Evolutionary conservation across 2,888 invertebrate species (phyloP), one percentile per base, ranked within the genome.

Genomic region (Apomyelois bistriatella): DNA sequence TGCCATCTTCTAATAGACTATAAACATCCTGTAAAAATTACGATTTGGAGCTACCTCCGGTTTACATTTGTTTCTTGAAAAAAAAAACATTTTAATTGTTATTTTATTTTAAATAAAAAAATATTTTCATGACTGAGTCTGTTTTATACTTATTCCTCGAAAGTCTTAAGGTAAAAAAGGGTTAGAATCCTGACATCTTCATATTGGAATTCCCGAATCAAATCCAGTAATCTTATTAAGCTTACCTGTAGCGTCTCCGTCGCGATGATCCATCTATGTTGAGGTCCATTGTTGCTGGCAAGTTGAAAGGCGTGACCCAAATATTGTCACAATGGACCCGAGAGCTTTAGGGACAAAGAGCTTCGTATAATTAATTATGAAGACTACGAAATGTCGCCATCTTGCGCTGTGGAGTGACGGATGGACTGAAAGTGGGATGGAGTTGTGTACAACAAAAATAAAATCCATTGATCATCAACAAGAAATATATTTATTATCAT

Each of bases 241-340:
- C 53, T 68, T 79, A 76, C 82, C 77, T 80, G 77, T 64, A 66
- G 64, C 68, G 67, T 75, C 80, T 83, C 78, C 74, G 85, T 79
- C 70, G 68, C 64, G 77, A 81, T 80, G 83, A 87, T 85, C 82
- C 69, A 82, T 86, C 87, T 86, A 79, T 81, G 85, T 83, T 70
- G 66, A 66, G 63, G 70, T 64, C 74, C 68, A 82, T 83, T 86
- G 84, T 83, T 76, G 72, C 64, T 56, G 59, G 57, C 67, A 67
- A 73, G 80, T 84, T 85, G 83, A 86, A 87, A 85, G 83, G 73
- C 79, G 72, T 78, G 84, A 76, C 84, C 85, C 85, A 79, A 89
- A 88, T 87, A 85, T 86, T 89, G 87, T 88, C 84, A 88, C 89
- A 89, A 88, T 88, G 82, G 85, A 73, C 74, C 72, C 62, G 72